Evolutionary conservation across 2,888 invertebrate species (phyloP), one percentile per base, ranked within the genome.

Genomic region (Coronaproctus castanopsis): DNA sequence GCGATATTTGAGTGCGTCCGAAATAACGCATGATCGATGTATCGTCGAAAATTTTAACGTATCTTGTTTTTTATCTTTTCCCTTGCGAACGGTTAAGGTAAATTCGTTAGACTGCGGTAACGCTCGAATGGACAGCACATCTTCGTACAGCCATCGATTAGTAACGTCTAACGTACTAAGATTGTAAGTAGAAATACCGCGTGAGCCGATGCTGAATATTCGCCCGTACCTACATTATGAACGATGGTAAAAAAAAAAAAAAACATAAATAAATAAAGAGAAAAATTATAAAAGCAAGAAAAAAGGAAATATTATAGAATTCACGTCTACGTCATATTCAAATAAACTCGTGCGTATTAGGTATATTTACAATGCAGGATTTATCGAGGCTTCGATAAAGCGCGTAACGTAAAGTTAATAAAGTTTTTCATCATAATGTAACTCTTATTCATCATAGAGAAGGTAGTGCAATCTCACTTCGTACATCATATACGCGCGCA

Each of bases 1-100:
- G 68, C 85, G 79, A 69, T 81, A 87, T 69, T 80, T 83, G 59
- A 95, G 78, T 64, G 93, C 90, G 69, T 95, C 89, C 5, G 92
- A 92, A 54, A 99, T 76, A 65, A 99, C 80, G 66, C 95, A 83
- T 61, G 88, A 82, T 68, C 96, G 82, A 71, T 92, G 88, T 69
- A 98, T 97, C 0, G 93, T 91, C 14, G 96, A 93, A 72, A 99
- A 93, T 69, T 84, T 87, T 87, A 98, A 96, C 14, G 84, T 83
- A 70, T 96, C 97, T 54, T 82, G 76, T 75, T 95, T 95, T 23
- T 70, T 70, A 49, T 66, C 64, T 52, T 66, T 65, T 23, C 88
- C 88, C 68, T 90, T 92, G 68, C 85, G 86, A 77, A 91, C 85
- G 14, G 82, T 81, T 66, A 91, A 81, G 58, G 84, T 79, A 69